phyloP scores from a whole-genome alignment of 2,888 invertebrate species.

The Cerastis leucographa region DNA sequence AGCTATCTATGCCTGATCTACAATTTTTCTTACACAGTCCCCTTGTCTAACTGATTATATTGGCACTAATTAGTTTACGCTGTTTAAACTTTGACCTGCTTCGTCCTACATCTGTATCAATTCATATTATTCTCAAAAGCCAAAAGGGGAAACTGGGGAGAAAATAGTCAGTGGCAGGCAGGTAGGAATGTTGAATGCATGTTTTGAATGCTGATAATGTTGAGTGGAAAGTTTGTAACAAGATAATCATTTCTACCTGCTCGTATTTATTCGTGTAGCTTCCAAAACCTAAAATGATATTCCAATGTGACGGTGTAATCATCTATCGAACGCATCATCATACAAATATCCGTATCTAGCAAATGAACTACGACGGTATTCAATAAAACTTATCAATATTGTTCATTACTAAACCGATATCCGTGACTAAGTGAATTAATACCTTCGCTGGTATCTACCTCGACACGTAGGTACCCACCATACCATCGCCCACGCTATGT shows the following conservation, averaged over 20 bases:
- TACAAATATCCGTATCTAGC: slow-evolving; percentile 51
- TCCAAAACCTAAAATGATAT: slow-evolving; percentile 9
- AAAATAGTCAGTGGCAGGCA: slow-evolving; percentile 3
- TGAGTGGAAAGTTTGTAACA: slow-evolving; percentile 15
- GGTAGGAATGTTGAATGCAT: not conserved
- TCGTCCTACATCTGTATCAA: slow-evolving; percentile 29
- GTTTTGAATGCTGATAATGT: slow-evolving; percentile 18
- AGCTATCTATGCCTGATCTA: not conserved
- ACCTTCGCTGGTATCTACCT: slow-evolving; percentile 68
- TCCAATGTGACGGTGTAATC: slow-evolving; percentile 18
- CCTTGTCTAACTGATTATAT: slow-evolving; percentile 16
- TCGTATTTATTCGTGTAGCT: slow-evolving; percentile 12
- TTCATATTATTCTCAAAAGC: slow-evolving; percentile 14
- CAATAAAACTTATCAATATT: slow-evolving; percentile 73
- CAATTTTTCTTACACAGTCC: slow-evolving; percentile 11
- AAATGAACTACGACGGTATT: slow-evolving; percentile 62
- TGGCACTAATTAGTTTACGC: slow-evolving; percentile 37
- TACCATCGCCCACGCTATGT: slow-evolving; percentile 81
- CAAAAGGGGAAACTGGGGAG: slow-evolving; percentile 32
- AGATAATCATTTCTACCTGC: slow-evolving; percentile 29
- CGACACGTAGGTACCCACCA: slow-evolving; percentile 67
- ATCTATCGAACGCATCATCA: slow-evolving; percentile 33
- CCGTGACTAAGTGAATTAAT: slow-evolving; percentile 82
- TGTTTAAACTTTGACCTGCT: slow-evolving; percentile 41
- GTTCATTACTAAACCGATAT: slow-evolving; percentile 74